A percentile compares a stretch with the other conserved stretches of the same genome.
phyloP scores from a whole-genome alignment of 2,113 vertebrate species.

The Xiphophorus couchianus region DNA sequence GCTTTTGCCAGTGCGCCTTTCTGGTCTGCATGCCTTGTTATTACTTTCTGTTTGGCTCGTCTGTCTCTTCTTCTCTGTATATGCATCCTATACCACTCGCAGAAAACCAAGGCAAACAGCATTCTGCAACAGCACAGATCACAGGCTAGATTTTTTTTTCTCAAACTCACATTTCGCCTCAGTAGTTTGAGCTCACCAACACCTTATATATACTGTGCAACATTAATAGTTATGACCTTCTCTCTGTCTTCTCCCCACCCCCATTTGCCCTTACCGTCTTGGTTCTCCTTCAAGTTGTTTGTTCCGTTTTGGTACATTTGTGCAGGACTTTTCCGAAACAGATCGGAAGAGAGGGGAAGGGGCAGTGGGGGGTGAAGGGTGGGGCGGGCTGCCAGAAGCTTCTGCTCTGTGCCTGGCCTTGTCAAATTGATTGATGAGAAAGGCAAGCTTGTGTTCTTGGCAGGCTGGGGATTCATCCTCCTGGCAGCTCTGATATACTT shows the following conservation, averaged over 20 bases:
- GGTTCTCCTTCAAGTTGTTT: constrained; percentile 19
- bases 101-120: neutral
- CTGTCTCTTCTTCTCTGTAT: constrained; percentile 31
- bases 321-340: constrained; percentile 43
- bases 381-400: constrained; percentile 47
- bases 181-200: constrained; percentile 3
- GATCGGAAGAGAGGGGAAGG: constrained; percentile 14
- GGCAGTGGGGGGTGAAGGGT: constrained; percentile 15
- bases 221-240: neutral
- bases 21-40: constrained; percentile 43
- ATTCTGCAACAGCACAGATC: constrained; percentile 8
- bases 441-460: constrained; percentile 72
- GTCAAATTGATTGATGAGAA: constrained; percentile 80
- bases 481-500: constrained; percentile 74
- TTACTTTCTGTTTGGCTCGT: constrained; percentile 35
- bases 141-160: neutral
- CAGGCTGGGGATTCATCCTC: constrained; percentile 69
- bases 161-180: neutral
- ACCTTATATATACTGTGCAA: neutral
- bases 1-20: constrained; percentile 2
- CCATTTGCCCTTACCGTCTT: neutral
- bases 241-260: neutral
- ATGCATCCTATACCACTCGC: neutral
- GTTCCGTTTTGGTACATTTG: constrained; percentile 24
- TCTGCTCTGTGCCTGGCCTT: constrained; percentile 66